Percentiles rank a stretch among this genome's conserved stretches.
Conservation (phyloP, 2,113 vertebrate species). For the Thermophis baileyi region DNA sequence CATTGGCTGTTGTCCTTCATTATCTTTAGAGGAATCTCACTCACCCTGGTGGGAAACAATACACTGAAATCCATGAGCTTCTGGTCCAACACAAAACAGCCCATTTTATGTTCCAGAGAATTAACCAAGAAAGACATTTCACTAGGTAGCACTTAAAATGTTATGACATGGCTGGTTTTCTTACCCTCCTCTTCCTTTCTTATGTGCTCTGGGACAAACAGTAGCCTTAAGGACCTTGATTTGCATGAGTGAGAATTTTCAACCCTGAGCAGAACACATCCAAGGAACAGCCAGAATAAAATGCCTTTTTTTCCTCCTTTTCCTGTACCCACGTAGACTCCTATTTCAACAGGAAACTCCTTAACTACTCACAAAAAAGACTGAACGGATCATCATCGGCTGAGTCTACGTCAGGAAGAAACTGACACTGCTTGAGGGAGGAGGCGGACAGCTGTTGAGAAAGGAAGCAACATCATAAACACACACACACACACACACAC, state of each 20-base stretch:
- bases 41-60: background rate
- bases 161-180: background rate
- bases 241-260: background rate
- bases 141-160: background rate
- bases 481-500: background rate
- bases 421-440: background rate
- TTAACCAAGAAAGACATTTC: background rate
- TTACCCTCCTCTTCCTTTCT: background rate
- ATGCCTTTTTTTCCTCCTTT: background rate
- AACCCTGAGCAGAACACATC: background rate
- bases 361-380: background rate
- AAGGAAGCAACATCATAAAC: background rate
- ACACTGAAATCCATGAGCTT: too few relatives aligned
- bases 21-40: background rate
- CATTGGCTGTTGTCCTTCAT: background rate
- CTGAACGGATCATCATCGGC: background rate
- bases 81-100: background rate
- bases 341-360: background rate
- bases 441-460: background rate
- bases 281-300: background rate
- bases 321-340: background rate
- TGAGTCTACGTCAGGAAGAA: background rate
- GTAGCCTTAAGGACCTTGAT: background rate
- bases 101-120: background rate
- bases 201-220: background rate